phyloP scores from a whole-genome alignment of 2,797 vertebrate genomes.

The Taeniopygia guttata region DNA sequence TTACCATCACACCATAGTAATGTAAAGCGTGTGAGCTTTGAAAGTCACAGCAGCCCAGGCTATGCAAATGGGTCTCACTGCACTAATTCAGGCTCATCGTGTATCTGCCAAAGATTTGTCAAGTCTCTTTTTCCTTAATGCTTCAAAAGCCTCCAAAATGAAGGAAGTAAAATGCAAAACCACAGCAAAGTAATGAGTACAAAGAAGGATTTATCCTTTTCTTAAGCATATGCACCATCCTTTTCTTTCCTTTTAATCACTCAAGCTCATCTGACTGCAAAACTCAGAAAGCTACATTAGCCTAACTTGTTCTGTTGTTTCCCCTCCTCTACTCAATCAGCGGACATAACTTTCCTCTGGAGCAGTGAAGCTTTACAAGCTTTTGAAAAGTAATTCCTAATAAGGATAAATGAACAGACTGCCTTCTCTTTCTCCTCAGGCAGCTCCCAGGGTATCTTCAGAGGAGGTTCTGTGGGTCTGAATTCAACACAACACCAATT shows the following conservation, averaged over 20 bases:
- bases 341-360: not conserved
- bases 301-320: not conserved
- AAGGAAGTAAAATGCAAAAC: not conserved
- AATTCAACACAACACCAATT: not conserved
- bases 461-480: not conserved
- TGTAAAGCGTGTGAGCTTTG: not conserved
- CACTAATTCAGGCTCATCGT: not conserved
- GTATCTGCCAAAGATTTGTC: not conserved
- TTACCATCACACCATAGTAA: not conserved
- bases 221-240: not conserved
- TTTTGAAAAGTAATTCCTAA: not conserved
- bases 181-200: not conserved
- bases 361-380: not conserved
- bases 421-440: not conserved
- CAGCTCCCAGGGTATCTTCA: not conserved
- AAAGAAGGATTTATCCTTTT: not conserved
- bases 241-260: not conserved
- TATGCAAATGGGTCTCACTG: not conserved
- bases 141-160: not conserved
- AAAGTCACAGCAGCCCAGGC: not conserved
- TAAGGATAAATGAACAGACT: not conserved
- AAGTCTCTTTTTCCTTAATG: not conserved
- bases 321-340: not conserved
- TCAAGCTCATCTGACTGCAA: not conserved
- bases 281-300: not conserved